A percentile compares a stretch with the other conserved stretches of the same genome.
phyloP scores from a whole-genome alignment of 2,113 vertebrate species.

The Myrmecophaga tridactyla region DNA sequence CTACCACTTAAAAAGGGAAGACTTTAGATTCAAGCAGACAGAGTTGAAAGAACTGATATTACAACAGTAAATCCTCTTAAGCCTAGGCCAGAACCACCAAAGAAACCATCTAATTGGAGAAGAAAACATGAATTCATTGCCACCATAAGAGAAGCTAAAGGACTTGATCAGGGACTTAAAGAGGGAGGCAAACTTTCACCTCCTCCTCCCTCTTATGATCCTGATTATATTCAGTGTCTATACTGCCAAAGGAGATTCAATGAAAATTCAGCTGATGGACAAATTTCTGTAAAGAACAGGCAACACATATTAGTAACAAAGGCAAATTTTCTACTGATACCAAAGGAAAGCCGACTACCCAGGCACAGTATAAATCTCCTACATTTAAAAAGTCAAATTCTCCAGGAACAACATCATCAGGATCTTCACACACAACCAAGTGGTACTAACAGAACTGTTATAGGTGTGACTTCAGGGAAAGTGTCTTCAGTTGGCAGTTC shows the following conservation, averaged over 20 bases:
- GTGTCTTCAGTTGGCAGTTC: too few species aligned
- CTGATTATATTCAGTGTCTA: constrained; percentile 97
- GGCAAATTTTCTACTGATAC: constrained; percentile 84
- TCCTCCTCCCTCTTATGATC: constrained; percentile 94
- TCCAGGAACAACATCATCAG: too few species aligned
- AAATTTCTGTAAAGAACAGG: constrained; percentile 97
- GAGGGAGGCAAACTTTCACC: constrained; percentile 94
- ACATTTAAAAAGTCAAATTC: too few species aligned
- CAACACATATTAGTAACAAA: constrained; percentile 94
- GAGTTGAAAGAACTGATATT: too few species aligned
- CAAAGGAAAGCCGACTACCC: constrained; percentile 88
- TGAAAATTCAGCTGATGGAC: constrained; percentile 94
- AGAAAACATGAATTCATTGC: constrained; percentile 96
- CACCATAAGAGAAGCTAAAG: constrained; percentile 94
- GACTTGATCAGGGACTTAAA: constrained; percentile 88
- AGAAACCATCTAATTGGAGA: constrained; percentile 96
- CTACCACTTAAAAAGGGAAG: too few species aligned
- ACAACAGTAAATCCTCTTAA: too few species aligned
- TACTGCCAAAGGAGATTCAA: constrained; percentile 96
- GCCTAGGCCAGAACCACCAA: constrained; percentile 89
- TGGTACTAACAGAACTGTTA: too few species aligned
- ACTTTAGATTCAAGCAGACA: too few species aligned
- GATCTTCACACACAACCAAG: too few species aligned
- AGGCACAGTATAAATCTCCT: constrained; percentile 79
- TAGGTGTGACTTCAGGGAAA: too few species aligned